Conservation (phyloP, 2,797 vertebrate species). For the Antennarius maculatus region DNA sequence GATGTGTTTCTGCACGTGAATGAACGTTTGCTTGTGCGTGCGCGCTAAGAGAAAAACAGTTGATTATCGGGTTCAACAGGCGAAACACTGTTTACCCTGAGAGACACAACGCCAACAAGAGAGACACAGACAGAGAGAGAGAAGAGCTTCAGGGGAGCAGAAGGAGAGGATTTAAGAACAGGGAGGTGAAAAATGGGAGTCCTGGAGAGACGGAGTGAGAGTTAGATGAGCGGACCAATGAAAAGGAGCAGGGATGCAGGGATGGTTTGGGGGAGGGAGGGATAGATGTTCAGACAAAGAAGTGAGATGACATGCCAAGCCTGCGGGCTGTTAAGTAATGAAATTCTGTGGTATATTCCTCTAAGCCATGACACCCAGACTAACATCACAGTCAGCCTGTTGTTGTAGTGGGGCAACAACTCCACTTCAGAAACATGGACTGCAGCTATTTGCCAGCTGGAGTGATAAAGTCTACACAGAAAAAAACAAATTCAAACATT, state of each 20-base stretch:
- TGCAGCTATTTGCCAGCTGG: conserved; percentile 73
- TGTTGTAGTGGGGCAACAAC: conserved; percentile 65
- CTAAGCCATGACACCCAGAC: conserved; percentile 72
- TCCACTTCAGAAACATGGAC: conserved; percentile 73
- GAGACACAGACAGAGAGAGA: conserved; percentile 45
- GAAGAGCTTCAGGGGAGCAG: conserved; percentile 50
- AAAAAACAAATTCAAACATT: conserved; percentile 55
- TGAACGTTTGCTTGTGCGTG: conserved; percentile 5
- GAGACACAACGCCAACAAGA: conserved; percentile 62
- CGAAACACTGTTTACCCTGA: conserved; percentile 78
- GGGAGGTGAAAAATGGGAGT: conserved; percentile 67
- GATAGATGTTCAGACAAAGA: conserved; percentile 69
- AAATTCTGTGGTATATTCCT: conserved; percentile 73
- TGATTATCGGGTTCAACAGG: conserved; percentile 79
- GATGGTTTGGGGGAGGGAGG: conserved; percentile 56
- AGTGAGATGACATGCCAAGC: conserved; percentile 74
- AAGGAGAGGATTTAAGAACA: conserved; percentile 71
- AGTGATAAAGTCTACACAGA: conserved; percentile 66
- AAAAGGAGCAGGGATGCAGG: conserved; percentile 60
- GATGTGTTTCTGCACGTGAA: conserved; percentile 18
- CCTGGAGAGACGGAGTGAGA: conserved; percentile 64
- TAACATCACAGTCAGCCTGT: conserved; percentile 73
- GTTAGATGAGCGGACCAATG: conserved; percentile 50
- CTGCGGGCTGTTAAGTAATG: conserved; percentile 72
- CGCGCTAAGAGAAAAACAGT: conserved; percentile 60